Percentiles rank a stretch among this genome's conserved stretches.
Conservation (phyloP, 2,888 invertebrate genomes). For the Plebejus anna region DNA sequence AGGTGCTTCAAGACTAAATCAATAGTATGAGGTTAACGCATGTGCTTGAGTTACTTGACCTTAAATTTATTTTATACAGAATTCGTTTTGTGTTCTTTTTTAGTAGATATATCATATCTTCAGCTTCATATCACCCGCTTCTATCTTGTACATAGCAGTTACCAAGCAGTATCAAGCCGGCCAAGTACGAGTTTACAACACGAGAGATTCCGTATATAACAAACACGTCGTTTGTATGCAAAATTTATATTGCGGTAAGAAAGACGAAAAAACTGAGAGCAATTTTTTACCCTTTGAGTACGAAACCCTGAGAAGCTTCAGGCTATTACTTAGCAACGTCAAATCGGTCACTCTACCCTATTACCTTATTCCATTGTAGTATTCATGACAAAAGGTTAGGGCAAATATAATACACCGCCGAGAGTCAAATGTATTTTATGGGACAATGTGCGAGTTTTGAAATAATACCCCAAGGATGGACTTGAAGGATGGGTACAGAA, state of each 20-base stretch:
- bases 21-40: neutral
- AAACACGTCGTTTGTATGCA: too few species aligned
- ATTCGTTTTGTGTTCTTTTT: too few species aligned
- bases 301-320: neutral
- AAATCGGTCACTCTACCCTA: conserved; percentile 24
- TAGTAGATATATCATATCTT: too few species aligned
- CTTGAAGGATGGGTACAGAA: conserved; percentile 26
- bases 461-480: conserved; percentile 28
- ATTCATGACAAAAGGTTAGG: conserved; percentile 29
- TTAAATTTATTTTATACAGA: neutral
- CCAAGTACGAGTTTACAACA: too few species aligned
- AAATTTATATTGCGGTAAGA: too few species aligned
- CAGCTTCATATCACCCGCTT: too few species aligned
- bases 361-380: conserved; percentile 19
- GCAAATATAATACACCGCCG: conserved; percentile 26
- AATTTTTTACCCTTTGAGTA: neutral
- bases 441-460: conserved; percentile 23
- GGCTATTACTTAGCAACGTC: neutral
- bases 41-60: neutral
- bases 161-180: too few species aligned
- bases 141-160: too few species aligned
- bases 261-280: too few species aligned
- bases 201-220: too few species aligned
- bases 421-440: conserved; percentile 25
- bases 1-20: neutral